These are phyloP conservation scores for Decapterus maruadsi DNA, from an alignment of 2,797 vertebrate genomes.

Conservation along the genomic window DNA sequence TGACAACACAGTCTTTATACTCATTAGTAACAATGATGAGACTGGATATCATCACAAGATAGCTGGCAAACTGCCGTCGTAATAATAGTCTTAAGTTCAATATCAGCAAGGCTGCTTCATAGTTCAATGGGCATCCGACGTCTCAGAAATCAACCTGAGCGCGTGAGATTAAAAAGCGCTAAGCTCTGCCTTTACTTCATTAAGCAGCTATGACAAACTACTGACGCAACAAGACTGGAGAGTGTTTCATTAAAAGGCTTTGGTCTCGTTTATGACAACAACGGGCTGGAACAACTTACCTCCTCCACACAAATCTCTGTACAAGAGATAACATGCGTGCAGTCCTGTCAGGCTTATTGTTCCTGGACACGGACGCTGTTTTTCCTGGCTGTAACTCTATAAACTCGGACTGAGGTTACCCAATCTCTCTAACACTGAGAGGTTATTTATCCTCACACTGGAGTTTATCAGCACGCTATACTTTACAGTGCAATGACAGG, in stretches of 20 bases:
- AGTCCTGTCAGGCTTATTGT: conserved; percentile 7
- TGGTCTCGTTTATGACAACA: neutral
- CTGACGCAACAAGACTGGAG: neutral
- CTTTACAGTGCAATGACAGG: neutral
- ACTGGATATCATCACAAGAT: conserved; percentile 26
- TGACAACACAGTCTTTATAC: conserved; percentile 22
- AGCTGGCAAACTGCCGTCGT: conserved; percentile 12
- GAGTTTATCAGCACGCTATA: neutral
- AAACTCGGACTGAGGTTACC: neutral
- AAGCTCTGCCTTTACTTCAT: conserved; percentile 31
- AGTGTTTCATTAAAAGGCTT: conserved; percentile 16
- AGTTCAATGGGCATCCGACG: conserved; percentile 25
- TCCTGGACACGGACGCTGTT: conserved; percentile 27
- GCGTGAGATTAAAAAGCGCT: conserved; percentile 15
- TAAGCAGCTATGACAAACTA: conserved; percentile 35
- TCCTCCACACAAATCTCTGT: conserved; percentile 1
- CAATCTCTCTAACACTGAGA: neutral
- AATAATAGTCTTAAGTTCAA: conserved; percentile 30
- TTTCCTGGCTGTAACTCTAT: conserved; percentile 7
- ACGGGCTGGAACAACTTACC: neutral
- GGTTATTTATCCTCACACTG: neutral
- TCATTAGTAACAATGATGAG: conserved; percentile 33
- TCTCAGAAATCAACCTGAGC: conserved; percentile 22
- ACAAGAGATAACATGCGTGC: conserved; percentile 10
- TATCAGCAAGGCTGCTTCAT: conserved; percentile 28